These are phyloP conservation scores for Mixornis gularis DNA, from an alignment of 2,113 vertebrate genomes.

Conservation along the genomic window DNA sequence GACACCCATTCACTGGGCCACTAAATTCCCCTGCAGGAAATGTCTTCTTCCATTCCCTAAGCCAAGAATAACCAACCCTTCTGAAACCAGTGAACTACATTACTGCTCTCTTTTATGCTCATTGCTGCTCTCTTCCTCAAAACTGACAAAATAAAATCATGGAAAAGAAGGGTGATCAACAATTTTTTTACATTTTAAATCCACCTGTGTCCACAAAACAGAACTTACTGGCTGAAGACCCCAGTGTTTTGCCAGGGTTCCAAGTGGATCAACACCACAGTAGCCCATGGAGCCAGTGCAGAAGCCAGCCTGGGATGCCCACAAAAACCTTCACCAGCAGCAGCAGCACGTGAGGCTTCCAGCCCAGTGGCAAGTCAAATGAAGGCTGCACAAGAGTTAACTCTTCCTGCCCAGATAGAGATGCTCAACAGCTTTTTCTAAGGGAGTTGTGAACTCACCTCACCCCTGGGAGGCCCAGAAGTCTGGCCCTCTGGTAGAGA, in stretches of 20 bases:
- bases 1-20: background rate
- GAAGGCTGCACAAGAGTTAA: background rate
- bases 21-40: background rate
- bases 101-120: background rate
- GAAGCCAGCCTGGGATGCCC: background rate
- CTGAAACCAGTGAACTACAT: background rate
- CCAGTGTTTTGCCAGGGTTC: background rate
- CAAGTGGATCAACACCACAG: background rate
- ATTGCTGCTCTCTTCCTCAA: background rate
- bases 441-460: background rate
- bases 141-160: background rate
- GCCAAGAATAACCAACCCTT: background rate
- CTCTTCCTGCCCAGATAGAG: background rate
- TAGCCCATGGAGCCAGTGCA: background rate
- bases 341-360: rapidly evolving
- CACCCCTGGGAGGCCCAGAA: background rate
- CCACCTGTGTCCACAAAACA: background rate
- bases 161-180: background rate
- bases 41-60: background rate
- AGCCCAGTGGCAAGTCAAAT: background rate
- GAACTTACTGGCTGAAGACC: background rate
- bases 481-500: background rate
- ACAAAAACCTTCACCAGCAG: background rate
- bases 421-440: background rate
- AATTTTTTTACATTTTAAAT: background rate